phyloP scores from a whole-genome alignment of 1,140 invertebrate species.

The Aphidius gifuensis region DNA sequence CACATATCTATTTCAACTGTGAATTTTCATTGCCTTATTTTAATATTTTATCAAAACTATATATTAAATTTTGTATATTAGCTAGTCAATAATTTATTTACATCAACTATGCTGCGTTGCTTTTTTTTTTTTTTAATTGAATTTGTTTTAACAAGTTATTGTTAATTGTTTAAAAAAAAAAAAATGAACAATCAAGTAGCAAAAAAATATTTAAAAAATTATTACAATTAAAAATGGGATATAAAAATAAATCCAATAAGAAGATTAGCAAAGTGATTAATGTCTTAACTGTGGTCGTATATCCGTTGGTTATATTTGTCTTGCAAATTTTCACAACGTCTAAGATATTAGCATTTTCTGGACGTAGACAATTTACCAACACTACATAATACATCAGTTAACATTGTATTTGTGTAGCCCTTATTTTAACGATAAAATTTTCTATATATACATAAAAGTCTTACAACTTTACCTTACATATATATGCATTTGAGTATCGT shows the following conservation, averaged over 20 bases:
- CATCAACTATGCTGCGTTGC: too few species aligned
- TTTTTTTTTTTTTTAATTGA: too few species aligned
- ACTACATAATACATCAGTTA: not conserved
- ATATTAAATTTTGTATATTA: too few species aligned
- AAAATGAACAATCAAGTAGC: too few species aligned
- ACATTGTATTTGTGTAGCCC: conserved; percentile 17
- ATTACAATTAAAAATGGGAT: too few species aligned
- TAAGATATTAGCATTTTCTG: conserved; percentile 34
- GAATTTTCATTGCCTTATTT: too few species aligned
- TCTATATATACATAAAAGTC: not conserved
- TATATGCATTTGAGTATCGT: conserved; percentile 35
- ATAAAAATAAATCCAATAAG: conserved; percentile 16
- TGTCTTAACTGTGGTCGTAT: conserved; percentile 1
- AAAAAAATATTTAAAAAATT: too few species aligned
- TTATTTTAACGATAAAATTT: conserved; percentile 9
- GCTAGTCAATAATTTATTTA: too few species aligned
- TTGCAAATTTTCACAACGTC: conserved; percentile 30
- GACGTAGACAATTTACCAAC: conserved; percentile 1
- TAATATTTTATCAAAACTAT: too few species aligned
- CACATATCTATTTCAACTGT: too few species aligned
- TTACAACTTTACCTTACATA: conserved; percentile 12
- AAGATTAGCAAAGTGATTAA: conserved; percentile 26
- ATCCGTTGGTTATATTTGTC: conserved; percentile 27
- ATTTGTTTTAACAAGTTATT: too few species aligned
- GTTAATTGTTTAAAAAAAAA: too few species aligned